phyloP scores from a whole-genome alignment of 2,888 invertebrate genomes.

The Xanthorhoe spadicearia region DNA sequence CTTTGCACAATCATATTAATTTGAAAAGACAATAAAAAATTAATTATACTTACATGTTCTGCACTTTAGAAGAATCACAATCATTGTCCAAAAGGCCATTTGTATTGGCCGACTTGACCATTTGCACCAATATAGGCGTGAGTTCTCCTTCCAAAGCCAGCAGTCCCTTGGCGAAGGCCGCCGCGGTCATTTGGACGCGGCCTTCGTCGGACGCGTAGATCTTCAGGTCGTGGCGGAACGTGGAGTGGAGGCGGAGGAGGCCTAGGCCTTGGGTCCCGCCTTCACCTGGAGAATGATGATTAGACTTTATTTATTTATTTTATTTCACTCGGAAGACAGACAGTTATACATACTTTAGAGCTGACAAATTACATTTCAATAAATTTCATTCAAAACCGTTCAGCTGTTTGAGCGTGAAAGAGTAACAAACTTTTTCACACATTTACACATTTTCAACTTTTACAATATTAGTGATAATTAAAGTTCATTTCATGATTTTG shows the following conservation, averaged over 20 bases:
- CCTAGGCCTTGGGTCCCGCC: constrained; percentile 97
- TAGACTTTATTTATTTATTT: no score
- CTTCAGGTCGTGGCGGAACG: constrained; percentile 99
- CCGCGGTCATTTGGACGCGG: constrained; percentile 99
- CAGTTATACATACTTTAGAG: no score
- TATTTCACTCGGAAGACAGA: no score
- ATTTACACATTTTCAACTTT: no score
- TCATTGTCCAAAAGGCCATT: constrained; percentile 99
- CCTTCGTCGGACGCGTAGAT: constrained; percentile 99
- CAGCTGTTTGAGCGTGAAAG: no score
- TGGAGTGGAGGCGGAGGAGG: constrained; percentile 96
- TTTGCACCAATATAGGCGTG: constrained; percentile 99
- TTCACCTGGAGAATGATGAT: constrained; percentile 89
- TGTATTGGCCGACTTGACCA: constrained; percentile 99
- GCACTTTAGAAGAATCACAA: constrained; percentile 97
- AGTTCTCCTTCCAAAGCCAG: constrained; percentile 98
- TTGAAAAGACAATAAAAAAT: background rate
- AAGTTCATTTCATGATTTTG: no score
- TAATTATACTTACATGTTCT: constrained; percentile 91
- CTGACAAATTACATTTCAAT: no score
- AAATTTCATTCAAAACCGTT: no score
- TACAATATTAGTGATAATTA: no score
- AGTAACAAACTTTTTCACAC: no score
- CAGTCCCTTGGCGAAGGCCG: constrained; percentile 99
- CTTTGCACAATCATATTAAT: background rate